Base-by-base conservation (phyloP, 1,140 invertebrate species). In the Zaprionus taronus region DNA sequence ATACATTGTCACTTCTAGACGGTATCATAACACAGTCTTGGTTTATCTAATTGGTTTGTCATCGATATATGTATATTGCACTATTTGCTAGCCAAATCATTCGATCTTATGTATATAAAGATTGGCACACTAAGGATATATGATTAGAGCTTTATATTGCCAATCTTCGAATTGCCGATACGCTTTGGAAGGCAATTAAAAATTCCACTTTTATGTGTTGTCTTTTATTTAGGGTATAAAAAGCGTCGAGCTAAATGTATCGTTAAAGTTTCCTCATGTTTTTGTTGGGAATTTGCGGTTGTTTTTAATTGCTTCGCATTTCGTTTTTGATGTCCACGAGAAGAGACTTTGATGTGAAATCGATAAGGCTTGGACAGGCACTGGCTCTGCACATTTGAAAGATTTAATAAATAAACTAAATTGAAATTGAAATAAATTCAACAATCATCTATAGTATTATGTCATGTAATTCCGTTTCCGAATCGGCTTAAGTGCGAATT, bases 301-400 rank as follows among this genome's bases (percentile, higher is more conserved):
- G 61, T 36, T 71, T 47, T 75, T 75, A 75, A 75, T 75, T 71
- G 72, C 53, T 64, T 62, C 31, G 17, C 38, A 17, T 64, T 47
- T 71, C 57, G 67, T 14, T 9, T 69, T 75, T 75, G 41, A 68
- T 73, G 64, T 68, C 63, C 28, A 22, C 17, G 44, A 26, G 28
- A 49, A 47, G n/a, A 36, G 41, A 26, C 57, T 69, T 60, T 67
- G 63, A 60, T 67, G 38, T 62, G 49, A 62, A 44, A 34, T 58
- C n/a, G 14, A 47, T 47, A 17, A 47, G n/a, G n/a, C 58, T 66
- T 49, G 28, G 11, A 38, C 14, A 12, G 26, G 22, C 26, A 41
- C 56, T n/a, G 26, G 14, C 24, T 4, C 51, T 15, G 11, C 0
- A 22, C 14, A 20, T 4, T 47, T 15, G 4, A 41, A 12, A 44